Evolutionary conservation across 2,888 invertebrate species (phyloP).

Genomic region (Macrophya annulata): DNA sequence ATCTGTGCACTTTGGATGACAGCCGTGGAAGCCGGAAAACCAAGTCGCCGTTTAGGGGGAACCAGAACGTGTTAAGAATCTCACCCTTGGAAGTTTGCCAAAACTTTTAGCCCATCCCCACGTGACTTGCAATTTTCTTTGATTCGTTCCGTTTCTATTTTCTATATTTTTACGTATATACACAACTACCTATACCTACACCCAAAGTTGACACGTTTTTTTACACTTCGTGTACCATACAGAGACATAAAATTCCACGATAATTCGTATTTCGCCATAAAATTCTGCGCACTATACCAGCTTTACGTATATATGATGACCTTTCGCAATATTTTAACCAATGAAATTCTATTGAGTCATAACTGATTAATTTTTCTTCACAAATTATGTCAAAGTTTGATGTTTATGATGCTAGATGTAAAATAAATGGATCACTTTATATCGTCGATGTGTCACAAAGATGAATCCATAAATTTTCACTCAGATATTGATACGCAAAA

Average conservation of each 20-base stretch:
- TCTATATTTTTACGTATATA: neutral
- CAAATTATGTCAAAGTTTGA: neutral
- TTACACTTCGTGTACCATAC: neutral
- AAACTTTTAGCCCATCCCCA: slow-evolving; percentile 11
- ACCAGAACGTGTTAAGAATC: slow-evolving; percentile 35
- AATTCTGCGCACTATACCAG: neutral
- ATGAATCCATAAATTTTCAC: neutral
- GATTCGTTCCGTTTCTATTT: slow-evolving; percentile 4
- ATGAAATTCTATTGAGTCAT: neutral
- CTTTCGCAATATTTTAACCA: neutral
- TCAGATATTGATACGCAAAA: neutral
- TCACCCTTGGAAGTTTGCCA: slow-evolving; percentile 40
- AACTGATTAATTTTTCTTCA: neutral
- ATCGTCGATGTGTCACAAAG: neutral
- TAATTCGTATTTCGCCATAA: neutral
- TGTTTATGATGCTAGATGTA: neutral
- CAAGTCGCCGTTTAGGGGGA: slow-evolving; percentile 39
- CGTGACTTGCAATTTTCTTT: slow-evolving; percentile 30
- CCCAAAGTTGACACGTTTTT: neutral
- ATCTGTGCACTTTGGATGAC: slow-evolving; percentile 15
- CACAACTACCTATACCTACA: neutral
- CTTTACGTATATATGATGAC: neutral
- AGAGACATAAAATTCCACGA: neutral
- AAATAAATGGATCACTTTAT: neutral
- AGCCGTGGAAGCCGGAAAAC: neutral